Base-by-base conservation (phyloP, 2,797 vertebrate genomes). In the Buceros bicornis region DNA sequence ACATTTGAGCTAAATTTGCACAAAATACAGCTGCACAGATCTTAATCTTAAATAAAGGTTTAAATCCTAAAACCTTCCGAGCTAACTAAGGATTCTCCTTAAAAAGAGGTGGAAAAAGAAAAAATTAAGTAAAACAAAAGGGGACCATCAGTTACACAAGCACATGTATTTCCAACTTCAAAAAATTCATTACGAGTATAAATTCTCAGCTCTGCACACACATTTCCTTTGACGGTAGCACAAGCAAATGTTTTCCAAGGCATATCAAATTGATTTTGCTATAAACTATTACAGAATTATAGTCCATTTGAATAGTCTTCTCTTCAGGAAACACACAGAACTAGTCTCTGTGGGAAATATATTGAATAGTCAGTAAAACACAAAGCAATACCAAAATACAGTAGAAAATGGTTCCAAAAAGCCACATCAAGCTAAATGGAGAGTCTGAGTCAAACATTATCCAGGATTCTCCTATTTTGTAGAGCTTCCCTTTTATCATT, bases 261-360 rank as follows among this genome's bases (percentile, higher is more conserved):
- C 86, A 85, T 89, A 93, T 64, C 70, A 90, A 89, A 93, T 90
- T 81, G 91, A 91, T 97, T 97, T 93, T 94, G 77, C 84, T 89
- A 88, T 92, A 89, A 96, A 85, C 89, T 88, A 40, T 91, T 95
- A 90, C 6, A 57, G 83, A 64, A 96, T 94, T 92, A 90, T 82
- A 79, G 89, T 48, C 72, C 47, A 73, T 96, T 79, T 96, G 93
- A 96, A 95, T 47, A 96, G 77, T 61, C 87, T 79, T 91, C 91
- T 77, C 90, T 89, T 88, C 57, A 89, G 90, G 83, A 97, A 93
- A 93, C 20, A 62, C 53, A 77, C 5, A 93, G 80, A 95, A 80
- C 79, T 43, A 56, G 45, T 88, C 82, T 85, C 77, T 72, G 74
- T 37, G 66, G 95, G 66, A 95, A 91, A 87, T 80, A 61, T 60